These are phyloP conservation scores for Apostichopus leukothele DNA, from an alignment of 53 echinoderm and acorn worm species.

Conservation along the genomic window DNA sequence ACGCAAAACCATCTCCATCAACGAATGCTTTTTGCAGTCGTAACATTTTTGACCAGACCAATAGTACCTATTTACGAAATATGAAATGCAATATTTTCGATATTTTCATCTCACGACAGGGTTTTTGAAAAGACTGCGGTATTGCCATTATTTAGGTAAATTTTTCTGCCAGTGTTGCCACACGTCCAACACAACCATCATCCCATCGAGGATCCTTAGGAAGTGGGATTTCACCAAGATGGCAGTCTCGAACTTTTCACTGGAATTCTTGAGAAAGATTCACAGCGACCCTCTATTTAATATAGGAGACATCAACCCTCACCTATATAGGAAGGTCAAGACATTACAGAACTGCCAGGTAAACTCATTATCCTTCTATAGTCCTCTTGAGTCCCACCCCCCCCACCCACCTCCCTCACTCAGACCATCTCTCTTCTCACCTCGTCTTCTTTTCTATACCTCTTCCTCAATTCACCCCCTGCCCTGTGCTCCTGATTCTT, in stretches of 20 bases:
- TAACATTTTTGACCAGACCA: too few species aligned
- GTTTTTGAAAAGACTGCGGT: constrained; percentile 80
- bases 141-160: constrained; percentile 96
- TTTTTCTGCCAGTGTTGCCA: constrained; percentile 99
- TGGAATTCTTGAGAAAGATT: constrained; percentile 88
- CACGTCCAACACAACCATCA: constrained; percentile 60
- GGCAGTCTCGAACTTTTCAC: constrained; percentile 89
- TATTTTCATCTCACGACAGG: constrained; percentile 51
- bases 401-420: not conserved
- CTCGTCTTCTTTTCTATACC: too few species aligned
- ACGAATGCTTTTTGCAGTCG: too few species aligned
- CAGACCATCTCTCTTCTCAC: too few species aligned
- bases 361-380: not conserved
- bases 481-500: too few species aligned
- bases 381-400: not conserved
- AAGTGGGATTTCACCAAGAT: constrained; percentile 92
- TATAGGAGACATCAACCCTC: constrained; percentile 65
- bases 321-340: constrained; percentile 68
- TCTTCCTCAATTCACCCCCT: too few species aligned
- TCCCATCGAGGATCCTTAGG: constrained; percentile 70
- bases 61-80: too few species aligned
- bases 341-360: constrained; percentile 69
- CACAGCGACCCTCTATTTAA: constrained; percentile 82
- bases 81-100: not conserved
- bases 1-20: too few species aligned